phyloP scores from a whole-genome alignment of 2,797 vertebrate species.

The Hyperoplus immaculatus region DNA sequence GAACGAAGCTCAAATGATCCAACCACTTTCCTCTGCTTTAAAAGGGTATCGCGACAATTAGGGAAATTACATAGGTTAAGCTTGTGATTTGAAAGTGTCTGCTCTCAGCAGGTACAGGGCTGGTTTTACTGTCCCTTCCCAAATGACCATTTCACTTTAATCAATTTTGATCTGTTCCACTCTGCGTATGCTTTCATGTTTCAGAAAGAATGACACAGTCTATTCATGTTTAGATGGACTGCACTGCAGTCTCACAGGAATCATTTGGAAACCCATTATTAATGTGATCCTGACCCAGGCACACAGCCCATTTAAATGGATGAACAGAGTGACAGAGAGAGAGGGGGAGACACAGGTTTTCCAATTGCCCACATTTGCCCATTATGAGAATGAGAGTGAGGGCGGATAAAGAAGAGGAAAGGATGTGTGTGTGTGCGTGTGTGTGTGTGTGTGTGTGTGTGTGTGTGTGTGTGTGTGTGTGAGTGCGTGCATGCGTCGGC shows the following conservation, averaged over 20 bases:
- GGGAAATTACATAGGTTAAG: slow-evolving; percentile 27
- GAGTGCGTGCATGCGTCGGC: slow-evolving; percentile 19
- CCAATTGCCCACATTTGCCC: slow-evolving; percentile 19
- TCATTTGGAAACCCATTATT: slow-evolving; percentile 32
- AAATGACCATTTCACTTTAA: slow-evolving; percentile 58
- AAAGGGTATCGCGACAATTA: slow-evolving; percentile 7
- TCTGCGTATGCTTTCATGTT: slow-evolving; percentile 45
- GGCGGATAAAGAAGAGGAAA: slow-evolving; percentile 1
- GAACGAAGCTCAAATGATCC: too few species aligned
- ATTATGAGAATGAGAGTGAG: slow-evolving; percentile 29
- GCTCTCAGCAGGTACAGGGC: slow-evolving; percentile 12
- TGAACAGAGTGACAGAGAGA: slow-evolving; percentile 26
- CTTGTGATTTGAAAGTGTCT: slow-evolving; percentile 22
- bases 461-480: background rate
- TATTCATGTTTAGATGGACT: slow-evolving; percentile 48
- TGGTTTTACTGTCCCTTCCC: slow-evolving; percentile 33
- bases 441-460: slow-evolving; percentile 18
- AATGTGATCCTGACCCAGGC: slow-evolving; percentile 48
- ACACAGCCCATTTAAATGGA: slow-evolving; percentile 41
- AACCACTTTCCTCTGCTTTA: background rate
- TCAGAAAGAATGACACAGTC: slow-evolving; percentile 33
- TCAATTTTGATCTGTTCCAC: slow-evolving; percentile 59
- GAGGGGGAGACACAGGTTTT: slow-evolving; percentile 21
- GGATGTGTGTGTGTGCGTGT: background rate
- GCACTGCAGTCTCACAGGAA: slow-evolving; percentile 43